These are phyloP conservation scores for Sciurus niger DNA, from an alignment of 2,113 vertebrate species.

Conservation along the genomic window DNA sequence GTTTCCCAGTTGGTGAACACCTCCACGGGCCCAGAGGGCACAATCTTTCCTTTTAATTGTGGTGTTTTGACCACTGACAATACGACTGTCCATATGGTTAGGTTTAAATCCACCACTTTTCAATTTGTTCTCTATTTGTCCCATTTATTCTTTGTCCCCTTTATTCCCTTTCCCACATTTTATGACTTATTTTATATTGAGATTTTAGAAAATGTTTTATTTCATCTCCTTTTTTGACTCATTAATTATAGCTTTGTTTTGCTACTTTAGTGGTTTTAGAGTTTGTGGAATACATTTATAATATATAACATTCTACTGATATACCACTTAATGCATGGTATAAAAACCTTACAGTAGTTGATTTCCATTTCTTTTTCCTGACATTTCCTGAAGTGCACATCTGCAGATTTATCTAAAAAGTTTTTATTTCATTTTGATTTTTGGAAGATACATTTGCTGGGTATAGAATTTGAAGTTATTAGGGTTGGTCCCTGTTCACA, in stretches of 20 bases:
- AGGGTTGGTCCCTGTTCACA: not conserved
- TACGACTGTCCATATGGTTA: not conserved
- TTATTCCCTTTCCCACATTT: not conserved
- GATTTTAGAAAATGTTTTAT: not conserved
- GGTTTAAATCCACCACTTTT: not conserved
- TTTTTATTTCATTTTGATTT: slow-evolving; percentile 29
- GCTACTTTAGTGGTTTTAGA: not conserved
- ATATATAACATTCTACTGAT: not conserved
- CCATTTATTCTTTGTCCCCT: no score
- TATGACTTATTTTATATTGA: not conserved
- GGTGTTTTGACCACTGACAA: not conserved
- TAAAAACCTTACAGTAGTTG: not conserved
- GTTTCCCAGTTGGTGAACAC: not conserved
- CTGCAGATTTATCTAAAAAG: not conserved
- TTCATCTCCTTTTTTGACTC: not conserved
- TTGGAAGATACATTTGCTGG: not conserved
- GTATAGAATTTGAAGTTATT: not conserved
- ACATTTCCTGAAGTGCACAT: not conserved
- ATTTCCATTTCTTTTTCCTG: slow-evolving; percentile 4
- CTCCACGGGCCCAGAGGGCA: not conserved
- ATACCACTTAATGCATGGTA: not conserved
- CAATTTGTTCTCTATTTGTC: not conserved
- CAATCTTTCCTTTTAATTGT: not conserved
- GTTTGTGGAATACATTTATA: not conserved
- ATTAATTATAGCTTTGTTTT: not conserved